Conservation (phyloP, 2,888 invertebrate genomes). For the Malthinus seriepunctatus region DNA sequence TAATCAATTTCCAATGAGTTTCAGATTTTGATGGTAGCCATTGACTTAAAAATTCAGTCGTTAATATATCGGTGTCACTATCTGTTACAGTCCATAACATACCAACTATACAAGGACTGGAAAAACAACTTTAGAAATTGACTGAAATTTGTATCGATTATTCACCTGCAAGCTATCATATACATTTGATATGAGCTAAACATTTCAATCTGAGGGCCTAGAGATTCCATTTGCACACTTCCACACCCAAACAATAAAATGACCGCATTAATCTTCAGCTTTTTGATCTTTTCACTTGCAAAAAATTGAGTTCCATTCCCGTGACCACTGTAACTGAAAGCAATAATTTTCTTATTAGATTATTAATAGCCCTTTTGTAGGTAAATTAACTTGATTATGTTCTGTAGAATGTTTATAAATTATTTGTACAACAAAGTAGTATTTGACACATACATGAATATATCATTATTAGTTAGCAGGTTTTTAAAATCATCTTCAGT, state of each 20-base stretch:
- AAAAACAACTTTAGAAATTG: conserved; percentile 7
- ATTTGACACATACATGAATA: conserved; percentile 60
- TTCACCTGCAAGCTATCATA: conserved; percentile 51
- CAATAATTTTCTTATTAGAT: background rate
- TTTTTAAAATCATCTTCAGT: conserved; percentile 57
- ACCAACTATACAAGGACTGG: conserved; percentile 58
- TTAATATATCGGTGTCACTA: conserved; percentile 55
- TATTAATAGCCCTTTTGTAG: no score
- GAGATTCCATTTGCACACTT: conserved; percentile 53
- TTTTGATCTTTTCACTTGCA: conserved; percentile 59
- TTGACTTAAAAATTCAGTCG: conserved; percentile 55
- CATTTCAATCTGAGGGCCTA: conserved; percentile 56
- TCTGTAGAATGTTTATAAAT: background rate
- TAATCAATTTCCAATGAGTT: conserved; percentile 55
- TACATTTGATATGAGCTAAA: conserved; percentile 57
- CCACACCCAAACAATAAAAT: conserved; percentile 71
- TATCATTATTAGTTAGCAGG: conserved; percentile 58
- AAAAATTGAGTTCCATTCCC: conserved; percentile 67
- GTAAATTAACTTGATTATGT: background rate
- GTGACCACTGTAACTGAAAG: conserved; percentile 68
- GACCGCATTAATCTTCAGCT: conserved; percentile 59
- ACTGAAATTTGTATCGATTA: background rate
- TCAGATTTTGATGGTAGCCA: conserved; percentile 54
- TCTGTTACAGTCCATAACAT: conserved; percentile 59
- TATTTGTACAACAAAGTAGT: conserved; percentile 18